Conservation (phyloP, 2,888 invertebrate species). For the Catocala fraxini region DNA sequence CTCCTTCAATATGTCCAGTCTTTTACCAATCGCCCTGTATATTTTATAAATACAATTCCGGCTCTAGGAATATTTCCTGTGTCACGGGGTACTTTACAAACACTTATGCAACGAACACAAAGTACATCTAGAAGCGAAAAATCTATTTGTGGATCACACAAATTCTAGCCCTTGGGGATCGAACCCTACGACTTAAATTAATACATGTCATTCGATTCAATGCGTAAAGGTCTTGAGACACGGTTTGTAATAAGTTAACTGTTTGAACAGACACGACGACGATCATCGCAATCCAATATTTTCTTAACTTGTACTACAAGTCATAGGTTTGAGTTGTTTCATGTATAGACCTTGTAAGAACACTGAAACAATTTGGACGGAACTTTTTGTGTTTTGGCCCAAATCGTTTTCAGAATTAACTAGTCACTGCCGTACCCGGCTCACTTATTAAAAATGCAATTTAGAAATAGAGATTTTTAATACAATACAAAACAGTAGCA, state of each 20-base stretch:
- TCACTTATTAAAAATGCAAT: conserved; percentile 50
- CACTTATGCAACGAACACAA: too few relatives aligned
- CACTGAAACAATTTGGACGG: conserved; percentile 18
- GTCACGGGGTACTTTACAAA: too few relatives aligned
- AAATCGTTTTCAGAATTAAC: conserved; percentile 21
- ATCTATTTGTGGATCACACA: too few relatives aligned
- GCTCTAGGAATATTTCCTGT: too few relatives aligned
- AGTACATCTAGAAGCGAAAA: too few relatives aligned
- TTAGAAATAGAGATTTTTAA: conserved; percentile 33
- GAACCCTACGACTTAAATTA: too few relatives aligned
- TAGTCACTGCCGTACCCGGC: conserved; percentile 39
- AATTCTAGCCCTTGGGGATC: too few relatives aligned
- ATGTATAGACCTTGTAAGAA: neutral
- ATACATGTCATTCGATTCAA: too few relatives aligned
- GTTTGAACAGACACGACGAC: neutral
- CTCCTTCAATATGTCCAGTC: too few relatives aligned
- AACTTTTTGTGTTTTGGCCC: conserved; percentile 21
- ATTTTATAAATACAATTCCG: too few relatives aligned
- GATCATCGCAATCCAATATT: neutral
- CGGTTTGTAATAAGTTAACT: neutral
- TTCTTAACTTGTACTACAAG: neutral
- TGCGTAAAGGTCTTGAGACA: too few relatives aligned
- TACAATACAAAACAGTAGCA: conserved; percentile 10
- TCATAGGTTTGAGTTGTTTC: neutral
- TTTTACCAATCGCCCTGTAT: too few relatives aligned